phyloP scores from a whole-genome alignment of 2,113 vertebrate species.

The Menura novaehollandiae region DNA sequence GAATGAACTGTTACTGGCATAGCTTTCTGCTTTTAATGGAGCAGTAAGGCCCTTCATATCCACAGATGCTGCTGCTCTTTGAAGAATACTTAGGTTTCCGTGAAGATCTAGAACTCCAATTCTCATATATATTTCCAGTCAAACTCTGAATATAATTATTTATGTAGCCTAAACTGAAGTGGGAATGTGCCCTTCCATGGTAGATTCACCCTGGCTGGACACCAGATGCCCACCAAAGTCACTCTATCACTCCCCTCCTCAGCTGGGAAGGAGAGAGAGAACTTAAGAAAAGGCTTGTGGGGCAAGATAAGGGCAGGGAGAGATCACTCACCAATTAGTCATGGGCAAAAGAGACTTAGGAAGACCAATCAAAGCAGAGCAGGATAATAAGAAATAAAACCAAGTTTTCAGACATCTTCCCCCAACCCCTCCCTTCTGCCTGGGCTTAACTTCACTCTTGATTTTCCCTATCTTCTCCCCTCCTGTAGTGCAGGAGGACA shows the following conservation, averaged over 20 bases:
- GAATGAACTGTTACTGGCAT: background rate
- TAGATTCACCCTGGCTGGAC: background rate
- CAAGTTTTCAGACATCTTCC: background rate
- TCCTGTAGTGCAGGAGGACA: background rate
- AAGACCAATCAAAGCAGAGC: background rate
- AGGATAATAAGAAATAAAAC: background rate
- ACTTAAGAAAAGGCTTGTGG: background rate
- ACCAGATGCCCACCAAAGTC: background rate
- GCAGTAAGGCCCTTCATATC: background rate
- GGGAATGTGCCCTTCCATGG: background rate
- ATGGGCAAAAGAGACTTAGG: background rate
- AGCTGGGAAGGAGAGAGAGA: background rate
- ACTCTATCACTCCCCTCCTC: background rate
- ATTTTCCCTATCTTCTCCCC: fast-evolving
- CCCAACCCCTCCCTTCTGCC: background rate
- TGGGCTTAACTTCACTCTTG: background rate
- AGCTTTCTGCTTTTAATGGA: background rate
- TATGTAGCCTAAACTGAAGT: background rate
- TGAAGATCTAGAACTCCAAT: background rate
- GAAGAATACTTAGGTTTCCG: background rate
- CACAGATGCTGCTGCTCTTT: background rate
- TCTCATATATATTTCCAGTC: background rate
- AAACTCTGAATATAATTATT: background rate
- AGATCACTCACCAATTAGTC: background rate
- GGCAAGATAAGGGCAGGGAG: background rate